A percentile compares a stretch with the other conserved stretches of the same genome.
Evolutionary conservation across 2,797 vertebrate genomes (phyloP).

Genomic region (Clarias fuscus): DNA sequence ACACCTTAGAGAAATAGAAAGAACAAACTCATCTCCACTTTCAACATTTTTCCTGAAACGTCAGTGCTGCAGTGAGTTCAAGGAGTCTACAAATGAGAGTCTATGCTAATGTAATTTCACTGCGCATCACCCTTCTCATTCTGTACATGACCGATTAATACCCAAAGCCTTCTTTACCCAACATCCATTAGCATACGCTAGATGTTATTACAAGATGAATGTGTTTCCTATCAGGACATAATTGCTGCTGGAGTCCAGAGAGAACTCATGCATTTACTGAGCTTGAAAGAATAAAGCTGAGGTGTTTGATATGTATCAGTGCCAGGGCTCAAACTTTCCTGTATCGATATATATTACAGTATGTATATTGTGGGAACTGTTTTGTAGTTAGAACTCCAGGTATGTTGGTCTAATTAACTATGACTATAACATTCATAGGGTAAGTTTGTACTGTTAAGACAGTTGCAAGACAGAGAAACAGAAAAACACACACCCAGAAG

Average conservation of each 20-base stretch:
- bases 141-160: slow-evolving; percentile 77
- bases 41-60: slow-evolving; percentile 16
- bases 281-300: slow-evolving; percentile 51
- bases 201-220: slow-evolving; percentile 80
- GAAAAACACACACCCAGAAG: background rate
- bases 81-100: slow-evolving; percentile 61
- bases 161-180: slow-evolving; percentile 70
- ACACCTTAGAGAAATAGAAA: slow-evolving; percentile 23
- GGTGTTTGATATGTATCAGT: background rate
- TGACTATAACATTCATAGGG: background rate
- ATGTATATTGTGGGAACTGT: background rate
- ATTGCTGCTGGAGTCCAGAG: slow-evolving; percentile 74
- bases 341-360: background rate
- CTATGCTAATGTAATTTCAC: slow-evolving; percentile 78
- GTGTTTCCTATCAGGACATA: slow-evolving; percentile 77
- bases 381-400: background rate
- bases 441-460: background rate
- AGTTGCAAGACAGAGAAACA: slow-evolving; percentile 40
- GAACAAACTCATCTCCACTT: slow-evolving; percentile 48
- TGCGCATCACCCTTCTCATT: slow-evolving; percentile 66
- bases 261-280: slow-evolving; percentile 67
- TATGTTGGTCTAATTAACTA: background rate
- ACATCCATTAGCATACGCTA: slow-evolving; percentile 76
- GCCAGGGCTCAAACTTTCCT: background rate
- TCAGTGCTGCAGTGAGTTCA: slow-evolving; percentile 56